A percentile compares a stretch with the other conserved stretches of the same genome.
These are phyloP conservation scores for Fregetta grallaria DNA, from an alignment of 2,113 vertebrate species.

Conservation along the genomic window DNA sequence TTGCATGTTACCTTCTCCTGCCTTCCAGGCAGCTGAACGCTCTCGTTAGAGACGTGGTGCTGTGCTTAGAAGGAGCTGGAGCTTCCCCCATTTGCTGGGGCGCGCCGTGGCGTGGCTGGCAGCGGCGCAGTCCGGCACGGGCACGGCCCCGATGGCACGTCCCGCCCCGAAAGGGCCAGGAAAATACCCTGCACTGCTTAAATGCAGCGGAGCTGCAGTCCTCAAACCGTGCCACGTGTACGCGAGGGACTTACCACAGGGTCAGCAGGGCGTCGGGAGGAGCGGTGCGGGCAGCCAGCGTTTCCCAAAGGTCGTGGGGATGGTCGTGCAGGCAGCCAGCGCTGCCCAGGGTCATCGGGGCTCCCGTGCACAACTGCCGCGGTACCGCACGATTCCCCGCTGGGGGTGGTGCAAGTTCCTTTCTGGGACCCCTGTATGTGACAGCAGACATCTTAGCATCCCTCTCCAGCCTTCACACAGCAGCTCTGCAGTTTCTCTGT, in stretches of 20 bases:
- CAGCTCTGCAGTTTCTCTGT: not conserved
- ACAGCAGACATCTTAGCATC: not conserved
- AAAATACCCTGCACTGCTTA: rapidly evolving
- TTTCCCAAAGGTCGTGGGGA: not conserved
- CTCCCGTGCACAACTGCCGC: rapidly evolving
- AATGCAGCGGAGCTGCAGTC: not conserved
- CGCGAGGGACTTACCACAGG: rapidly evolving
- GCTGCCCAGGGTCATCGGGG: rapidly evolving
- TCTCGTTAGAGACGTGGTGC: rapidly evolving
- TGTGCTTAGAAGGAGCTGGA: not conserved
- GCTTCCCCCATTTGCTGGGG: not conserved
- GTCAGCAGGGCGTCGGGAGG: not conserved
- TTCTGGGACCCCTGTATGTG: not conserved
- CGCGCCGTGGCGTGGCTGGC: rapidly evolving
- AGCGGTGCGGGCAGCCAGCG: not conserved
- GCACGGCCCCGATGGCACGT: rapidly evolving
- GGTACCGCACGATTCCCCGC: rapidly evolving
- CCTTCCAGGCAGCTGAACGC: not conserved
- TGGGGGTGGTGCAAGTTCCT: rapidly evolving
- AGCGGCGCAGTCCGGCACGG: rapidly evolving
- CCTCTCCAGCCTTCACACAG: not conserved
- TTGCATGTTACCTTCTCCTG: not conserved
- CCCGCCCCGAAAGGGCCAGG: not conserved
- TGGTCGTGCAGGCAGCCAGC: not conserved
- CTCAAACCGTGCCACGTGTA: not conserved